Conservation (phyloP, 2,113 vertebrate genomes). For the Centropus unirufus region DNA sequence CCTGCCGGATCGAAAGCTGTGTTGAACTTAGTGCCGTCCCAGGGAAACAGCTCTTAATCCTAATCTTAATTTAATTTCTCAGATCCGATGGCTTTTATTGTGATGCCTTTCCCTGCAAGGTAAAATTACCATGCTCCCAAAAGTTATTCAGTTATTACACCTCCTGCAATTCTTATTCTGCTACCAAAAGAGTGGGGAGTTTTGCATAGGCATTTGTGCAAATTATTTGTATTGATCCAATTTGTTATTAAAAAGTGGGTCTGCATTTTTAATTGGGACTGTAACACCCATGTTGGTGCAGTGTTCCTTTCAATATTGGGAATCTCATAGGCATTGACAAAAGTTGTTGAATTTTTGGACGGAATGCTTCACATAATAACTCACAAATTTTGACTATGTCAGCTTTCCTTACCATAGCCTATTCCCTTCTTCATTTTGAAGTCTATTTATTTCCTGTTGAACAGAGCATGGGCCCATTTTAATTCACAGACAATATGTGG, state of each 20-base stretch:
- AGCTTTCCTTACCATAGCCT: neutral
- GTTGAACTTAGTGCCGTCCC: neutral
- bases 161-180: neutral
- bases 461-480: neutral
- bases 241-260: neutral
- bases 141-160: neutral
- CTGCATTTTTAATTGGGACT: neutral
- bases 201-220: neutral
- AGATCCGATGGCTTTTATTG: neutral
- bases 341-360: neutral
- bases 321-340: neutral
- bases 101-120: neutral
- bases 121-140: neutral
- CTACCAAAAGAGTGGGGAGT: neutral
- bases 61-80: neutral
- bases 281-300: neutral
- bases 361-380: neutral
- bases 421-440: neutral
- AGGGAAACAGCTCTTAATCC: neutral
- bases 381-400: neutral
- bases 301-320: neutral
- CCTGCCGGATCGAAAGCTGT: neutral
- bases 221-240: neutral
- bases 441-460: neutral
- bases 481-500: neutral